These are phyloP conservation scores for Phasianus colchicus DNA, from an alignment of 2,113 vertebrate genomes.

Conservation along the genomic window DNA sequence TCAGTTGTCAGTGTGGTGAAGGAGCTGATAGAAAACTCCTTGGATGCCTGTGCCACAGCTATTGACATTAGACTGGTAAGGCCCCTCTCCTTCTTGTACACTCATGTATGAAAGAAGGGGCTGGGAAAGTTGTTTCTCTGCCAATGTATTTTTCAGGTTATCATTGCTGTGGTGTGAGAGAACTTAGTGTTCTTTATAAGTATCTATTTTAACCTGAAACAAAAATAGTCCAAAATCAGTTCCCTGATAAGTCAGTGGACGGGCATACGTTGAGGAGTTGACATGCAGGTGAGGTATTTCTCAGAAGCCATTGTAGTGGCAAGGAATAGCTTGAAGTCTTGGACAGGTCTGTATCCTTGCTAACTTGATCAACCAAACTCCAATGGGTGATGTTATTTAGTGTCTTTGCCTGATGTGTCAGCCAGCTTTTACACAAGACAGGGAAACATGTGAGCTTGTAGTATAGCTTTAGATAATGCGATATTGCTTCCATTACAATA, in stretches of 20 bases:
- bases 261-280: background rate
- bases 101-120: background rate
- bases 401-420: background rate
- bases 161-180: background rate
- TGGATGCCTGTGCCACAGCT: conserved; percentile 89
- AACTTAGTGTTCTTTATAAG: background rate
- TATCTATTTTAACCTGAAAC: background rate
- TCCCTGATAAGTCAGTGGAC: background rate
- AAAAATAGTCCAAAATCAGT: background rate
- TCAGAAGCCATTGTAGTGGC: background rate
- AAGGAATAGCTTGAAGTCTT: background rate
- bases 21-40: conserved; percentile 92
- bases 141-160: background rate
- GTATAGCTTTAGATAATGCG: background rate
- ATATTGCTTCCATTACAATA: background rate
- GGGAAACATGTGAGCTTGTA: background rate
- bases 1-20: conserved; percentile 93
- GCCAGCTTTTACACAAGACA: background rate
- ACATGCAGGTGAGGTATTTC: background rate
- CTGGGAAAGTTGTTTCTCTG: background rate
- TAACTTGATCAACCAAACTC: background rate
- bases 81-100: background rate
- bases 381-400: background rate
- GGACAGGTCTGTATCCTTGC: background rate
- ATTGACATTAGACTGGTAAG: conserved; percentile 92